Conservation (phyloP, 2,113 vertebrate genomes). For the Ahaetulla prasina region DNA sequence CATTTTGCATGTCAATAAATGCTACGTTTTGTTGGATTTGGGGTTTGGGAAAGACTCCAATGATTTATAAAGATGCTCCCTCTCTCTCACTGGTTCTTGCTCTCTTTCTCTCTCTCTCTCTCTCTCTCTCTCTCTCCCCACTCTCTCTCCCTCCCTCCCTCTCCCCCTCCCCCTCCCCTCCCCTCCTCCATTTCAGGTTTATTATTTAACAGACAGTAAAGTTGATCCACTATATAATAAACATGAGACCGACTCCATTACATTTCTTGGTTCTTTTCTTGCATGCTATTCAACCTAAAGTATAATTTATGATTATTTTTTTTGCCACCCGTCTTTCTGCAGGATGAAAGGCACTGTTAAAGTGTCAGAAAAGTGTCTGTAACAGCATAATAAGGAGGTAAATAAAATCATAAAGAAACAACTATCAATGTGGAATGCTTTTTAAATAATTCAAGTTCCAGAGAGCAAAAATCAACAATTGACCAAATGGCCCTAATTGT, state of each 20-base stretch:
- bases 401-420: neutral
- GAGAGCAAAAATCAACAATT: neutral
- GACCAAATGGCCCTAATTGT: neutral
- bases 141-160: too few species aligned
- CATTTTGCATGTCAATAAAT: neutral
- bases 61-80: neutral
- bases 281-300: neutral
- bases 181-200: neutral
- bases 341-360: constrained; percentile 9
- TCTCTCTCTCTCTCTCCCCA: neutral
- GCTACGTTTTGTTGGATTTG: neutral
- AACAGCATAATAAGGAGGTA: neutral
- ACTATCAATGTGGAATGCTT: neutral
- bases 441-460: neutral
- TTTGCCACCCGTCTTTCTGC: neutral
- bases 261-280: neutral
- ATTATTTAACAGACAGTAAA: constrained; percentile 13
- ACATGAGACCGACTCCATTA: neutral
- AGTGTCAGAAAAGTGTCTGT: neutral
- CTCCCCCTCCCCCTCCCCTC: neutral
- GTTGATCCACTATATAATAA: neutral
- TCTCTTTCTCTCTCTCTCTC: too few species aligned
- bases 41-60: neutral
- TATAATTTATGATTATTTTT: neutral
- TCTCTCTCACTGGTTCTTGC: too few species aligned